Percentiles rank a stretch among this genome's conserved stretches.
Conservation (phyloP, 2,797 vertebrate species). For the Enteromius argenteus region DNA sequence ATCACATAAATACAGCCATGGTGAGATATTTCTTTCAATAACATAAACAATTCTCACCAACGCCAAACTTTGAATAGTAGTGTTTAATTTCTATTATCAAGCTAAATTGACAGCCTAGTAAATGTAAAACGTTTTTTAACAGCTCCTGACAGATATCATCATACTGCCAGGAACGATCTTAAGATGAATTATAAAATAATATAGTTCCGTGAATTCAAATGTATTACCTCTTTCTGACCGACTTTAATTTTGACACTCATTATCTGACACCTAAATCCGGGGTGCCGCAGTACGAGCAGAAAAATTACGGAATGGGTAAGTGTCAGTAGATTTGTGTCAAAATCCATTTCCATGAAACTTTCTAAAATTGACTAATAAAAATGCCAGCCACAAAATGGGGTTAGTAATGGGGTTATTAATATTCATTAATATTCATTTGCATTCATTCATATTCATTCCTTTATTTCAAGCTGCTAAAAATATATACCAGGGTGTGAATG, state of each 20-base stretch:
- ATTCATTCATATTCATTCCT: slow-evolving; percentile 55
- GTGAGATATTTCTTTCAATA: not conserved
- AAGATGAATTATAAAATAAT: slow-evolving; percentile 9
- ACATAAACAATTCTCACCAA: no score
- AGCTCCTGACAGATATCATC: not conserved
- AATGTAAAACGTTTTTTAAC: not conserved
- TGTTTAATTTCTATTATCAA: not conserved
- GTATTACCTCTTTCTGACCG: slow-evolving; percentile 43
- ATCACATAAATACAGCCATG: not conserved
- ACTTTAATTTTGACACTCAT: slow-evolving; percentile 48
- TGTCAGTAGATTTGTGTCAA: slow-evolving; percentile 57
- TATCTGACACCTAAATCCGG: slow-evolving; percentile 37
- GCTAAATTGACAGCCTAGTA: not conserved
- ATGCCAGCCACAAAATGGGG: slow-evolving; percentile 56
- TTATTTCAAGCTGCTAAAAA: slow-evolving; percentile 56
- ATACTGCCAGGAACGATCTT: slow-evolving; percentile 13
- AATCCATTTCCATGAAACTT: slow-evolving; percentile 60
- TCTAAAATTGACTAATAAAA: slow-evolving; percentile 62
- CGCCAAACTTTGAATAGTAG: not conserved
- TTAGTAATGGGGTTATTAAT: slow-evolving; percentile 63
- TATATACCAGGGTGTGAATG: slow-evolving; percentile 49
- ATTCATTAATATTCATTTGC: slow-evolving; percentile 58
- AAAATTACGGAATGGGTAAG: slow-evolving; percentile 46
- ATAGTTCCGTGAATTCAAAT: slow-evolving; percentile 30
- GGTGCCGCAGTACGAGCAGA: slow-evolving; percentile 39